Percentiles rank a stretch among this genome's conserved stretches.
Evolutionary conservation across 2,888 invertebrate genomes (phyloP).

Genomic region (Unio pictorum): DNA sequence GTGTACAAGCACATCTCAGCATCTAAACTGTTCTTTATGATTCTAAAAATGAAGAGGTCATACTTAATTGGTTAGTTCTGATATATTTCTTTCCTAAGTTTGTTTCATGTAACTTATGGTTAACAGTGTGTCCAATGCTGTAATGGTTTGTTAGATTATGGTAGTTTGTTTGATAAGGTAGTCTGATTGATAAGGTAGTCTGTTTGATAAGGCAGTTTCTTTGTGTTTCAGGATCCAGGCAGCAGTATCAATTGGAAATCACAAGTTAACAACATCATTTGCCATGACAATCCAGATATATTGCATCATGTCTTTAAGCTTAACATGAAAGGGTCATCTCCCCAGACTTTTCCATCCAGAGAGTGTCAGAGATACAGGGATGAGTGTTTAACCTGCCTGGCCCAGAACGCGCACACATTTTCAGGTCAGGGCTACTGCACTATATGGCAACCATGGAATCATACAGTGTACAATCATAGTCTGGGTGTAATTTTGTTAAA

Average conservation of each 20-base stretch:
- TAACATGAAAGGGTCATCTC: slow-evolving; percentile 42
- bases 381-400: slow-evolving; percentile 45
- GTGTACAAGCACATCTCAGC: too few species aligned
- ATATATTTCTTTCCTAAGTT: too few species aligned
- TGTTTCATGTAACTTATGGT: too few species aligned
- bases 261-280: slow-evolving; percentile 59
- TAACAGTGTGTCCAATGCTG: too few species aligned
- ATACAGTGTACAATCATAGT: background rate
- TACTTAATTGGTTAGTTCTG: too few species aligned
- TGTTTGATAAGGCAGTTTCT: too few species aligned
- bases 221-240: slow-evolving; percentile 13
- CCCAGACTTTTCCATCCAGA: slow-evolving; percentile 53
- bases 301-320: slow-evolving; percentile 60
- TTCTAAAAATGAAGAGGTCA: too few species aligned
- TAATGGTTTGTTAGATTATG: too few species aligned
- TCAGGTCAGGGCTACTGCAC: background rate
- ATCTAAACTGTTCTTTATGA: too few species aligned
- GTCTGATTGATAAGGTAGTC: background rate
- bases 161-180: too few species aligned
- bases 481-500: too few species aligned
- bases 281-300: slow-evolving; percentile 57
- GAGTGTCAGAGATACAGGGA: slow-evolving; percentile 46
- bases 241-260: slow-evolving; percentile 24
- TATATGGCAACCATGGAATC: too few species aligned
- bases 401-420: background rate